Evolutionary conservation across 2,888 invertebrate species (phyloP).

Genomic region (Sarcophaga carnaria): DNA sequence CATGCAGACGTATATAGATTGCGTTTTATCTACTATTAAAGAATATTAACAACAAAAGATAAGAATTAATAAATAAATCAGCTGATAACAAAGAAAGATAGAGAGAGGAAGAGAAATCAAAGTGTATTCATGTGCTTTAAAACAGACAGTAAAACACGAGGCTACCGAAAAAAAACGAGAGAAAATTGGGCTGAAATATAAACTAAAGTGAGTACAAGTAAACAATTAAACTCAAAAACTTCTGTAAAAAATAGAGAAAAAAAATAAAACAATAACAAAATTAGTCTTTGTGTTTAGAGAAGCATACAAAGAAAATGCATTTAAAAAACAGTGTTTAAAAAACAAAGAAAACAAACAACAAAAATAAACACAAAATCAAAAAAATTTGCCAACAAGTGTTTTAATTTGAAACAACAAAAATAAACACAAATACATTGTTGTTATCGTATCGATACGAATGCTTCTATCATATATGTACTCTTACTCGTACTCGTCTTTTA

Average conservation of each 20-base stretch:
- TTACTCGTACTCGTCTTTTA: too few species aligned
- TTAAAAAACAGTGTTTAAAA: neutral
- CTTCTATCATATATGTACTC: too few species aligned
- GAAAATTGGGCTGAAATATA: neutral
- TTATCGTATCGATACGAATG: too few species aligned
- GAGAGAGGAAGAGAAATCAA: too few species aligned
- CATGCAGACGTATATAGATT: neutral
- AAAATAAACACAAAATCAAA: neutral
- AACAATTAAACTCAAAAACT: neutral
- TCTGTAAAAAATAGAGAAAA: neutral
- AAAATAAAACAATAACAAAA: neutral
- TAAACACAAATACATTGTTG: too few species aligned
- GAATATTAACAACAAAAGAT: constrained; percentile 14
- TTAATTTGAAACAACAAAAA: too few species aligned
- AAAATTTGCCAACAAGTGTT: neutral
- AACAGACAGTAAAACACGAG: constrained; percentile 14
- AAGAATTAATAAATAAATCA: constrained; percentile 23
- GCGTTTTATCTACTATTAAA: neutral
- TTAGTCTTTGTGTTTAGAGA: neutral
- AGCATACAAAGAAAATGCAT: neutral
- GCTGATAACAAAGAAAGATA: constrained; percentile 19
- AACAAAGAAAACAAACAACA: neutral
- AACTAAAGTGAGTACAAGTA: neutral
- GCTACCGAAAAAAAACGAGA: neutral
- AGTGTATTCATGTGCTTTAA: too few species aligned